Evolutionary conservation across 1,140 invertebrate species (phyloP).

Genomic region (Drosophila arawakana): DNA sequence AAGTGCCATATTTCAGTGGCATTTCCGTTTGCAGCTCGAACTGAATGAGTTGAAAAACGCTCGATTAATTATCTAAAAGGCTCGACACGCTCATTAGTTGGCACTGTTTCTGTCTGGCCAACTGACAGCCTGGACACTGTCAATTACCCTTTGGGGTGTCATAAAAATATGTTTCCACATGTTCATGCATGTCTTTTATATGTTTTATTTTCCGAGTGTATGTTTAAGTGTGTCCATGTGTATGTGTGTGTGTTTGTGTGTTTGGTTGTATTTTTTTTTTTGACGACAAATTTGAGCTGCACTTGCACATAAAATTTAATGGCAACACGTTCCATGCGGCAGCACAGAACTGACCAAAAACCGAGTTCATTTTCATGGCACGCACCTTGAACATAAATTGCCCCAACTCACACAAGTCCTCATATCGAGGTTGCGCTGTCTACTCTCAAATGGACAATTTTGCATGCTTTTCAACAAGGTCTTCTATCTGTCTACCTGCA

Average conservation of each 20-base stretch:
- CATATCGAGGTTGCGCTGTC: neutral
- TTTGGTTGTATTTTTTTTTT: neutral
- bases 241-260: neutral
- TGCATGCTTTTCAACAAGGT: constrained; percentile 45
- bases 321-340: constrained; percentile 49
- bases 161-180: constrained; percentile 58
- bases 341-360: constrained; percentile 49
- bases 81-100: constrained; percentile 54
- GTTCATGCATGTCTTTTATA: constrained; percentile 33
- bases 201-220: constrained; percentile 8
- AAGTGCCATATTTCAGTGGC: constrained; percentile 4
- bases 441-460: constrained; percentile 28
- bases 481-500: constrained; percentile 1
- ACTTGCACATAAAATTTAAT: constrained; percentile 56
- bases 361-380: constrained; percentile 51
- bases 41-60: constrained; percentile 40
- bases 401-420: constrained; percentile 30
- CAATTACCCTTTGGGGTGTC: constrained; percentile 57
- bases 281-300: constrained; percentile 51
- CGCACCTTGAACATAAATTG: constrained; percentile 60
- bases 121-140: constrained; percentile 21
- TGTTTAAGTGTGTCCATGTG: neutral
- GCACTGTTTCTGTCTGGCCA: constrained; percentile 36
- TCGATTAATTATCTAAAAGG: constrained; percentile 54
- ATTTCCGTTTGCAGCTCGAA: constrained; percentile 20